Base-by-base conservation (phyloP, 2,888 invertebrate genomes). In the Augiades crinisus region DNA sequence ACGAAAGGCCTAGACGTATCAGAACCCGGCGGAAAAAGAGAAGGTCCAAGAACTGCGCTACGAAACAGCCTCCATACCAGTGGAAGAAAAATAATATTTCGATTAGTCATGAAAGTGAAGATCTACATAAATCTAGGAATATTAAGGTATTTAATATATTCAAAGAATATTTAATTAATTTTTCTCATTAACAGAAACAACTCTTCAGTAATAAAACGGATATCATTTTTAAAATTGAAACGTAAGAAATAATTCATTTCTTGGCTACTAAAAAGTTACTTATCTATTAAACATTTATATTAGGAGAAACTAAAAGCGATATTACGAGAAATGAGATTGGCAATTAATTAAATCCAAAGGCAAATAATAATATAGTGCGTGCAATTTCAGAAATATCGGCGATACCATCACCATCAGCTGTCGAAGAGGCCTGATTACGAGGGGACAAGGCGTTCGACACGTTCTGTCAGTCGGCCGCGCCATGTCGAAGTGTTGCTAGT, bases 401-500 rank as follows among this genome's bases (percentile, higher is more conserved):
- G 65, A 56, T 70, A 78, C 55, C 75, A 72, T 60, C 72, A 70
- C 46, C 78, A 74, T 47, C 78, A 75, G 55, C 75, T 72, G 53
- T 62, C 63, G 6, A 57, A 54, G 10, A 55, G 57, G 21, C 47
- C 58, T 24, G 59, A 65, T 56, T 61, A 64, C 56, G 68, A 74
- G 22, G 63, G 58, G 21, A 53, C 63, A 21, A 62, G 65, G 43
- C 74, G 80, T 1, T 61, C 69, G n/a, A 70, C 75, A 1, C 91
- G 95, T 60, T 95, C 95, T 54, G 92, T 95, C 58, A 95, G 95
- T 80, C 92, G 91, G 65, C 92, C 94, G 17, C 92, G 94, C 47
- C 95, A 94, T 79, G 96, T 97, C 30, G 97, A 97, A 82, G 94
- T 96, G 0, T 87, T 97, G 49, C 92, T 98, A 46, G 97, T 97